A percentile compares a stretch with the other conserved stretches of the same genome.
These are phyloP conservation scores for Aegotheles bennettii DNA, from an alignment of 2,113 vertebrate genomes.

Conservation along the genomic window DNA sequence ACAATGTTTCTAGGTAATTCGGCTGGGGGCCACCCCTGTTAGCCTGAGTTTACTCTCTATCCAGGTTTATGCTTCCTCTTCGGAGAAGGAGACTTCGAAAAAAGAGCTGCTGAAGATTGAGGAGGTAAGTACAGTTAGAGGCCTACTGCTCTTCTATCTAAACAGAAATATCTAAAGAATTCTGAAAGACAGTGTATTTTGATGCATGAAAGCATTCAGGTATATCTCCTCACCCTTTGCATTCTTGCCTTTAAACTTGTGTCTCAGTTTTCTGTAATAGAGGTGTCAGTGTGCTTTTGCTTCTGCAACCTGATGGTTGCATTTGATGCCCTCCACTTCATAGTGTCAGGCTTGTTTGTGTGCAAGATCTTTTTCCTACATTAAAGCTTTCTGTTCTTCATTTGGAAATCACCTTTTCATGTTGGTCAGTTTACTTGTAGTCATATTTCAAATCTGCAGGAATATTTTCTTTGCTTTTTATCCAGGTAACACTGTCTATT, in stretches of 20 bases:
- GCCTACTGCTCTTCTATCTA: neutral
- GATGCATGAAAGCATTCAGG: neutral
- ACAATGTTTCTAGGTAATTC: conserved; percentile 73
- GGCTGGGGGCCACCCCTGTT: conserved; percentile 71
- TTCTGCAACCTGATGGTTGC: neutral
- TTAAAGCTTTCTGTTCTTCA: neutral
- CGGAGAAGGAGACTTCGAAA: conserved; percentile 72
- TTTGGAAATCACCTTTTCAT: neutral
- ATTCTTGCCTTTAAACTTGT: neutral
- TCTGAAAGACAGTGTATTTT: neutral
- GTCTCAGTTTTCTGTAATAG: neutral
- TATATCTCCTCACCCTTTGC: neutral
- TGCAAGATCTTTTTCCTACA: neutral
- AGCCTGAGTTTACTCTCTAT: conserved; percentile 72
- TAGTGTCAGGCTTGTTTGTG: neutral
- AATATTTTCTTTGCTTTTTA: neutral
- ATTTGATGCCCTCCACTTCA: neutral
- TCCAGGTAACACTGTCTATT: neutral
- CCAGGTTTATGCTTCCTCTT: conserved; percentile 77
- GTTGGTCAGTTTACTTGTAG: neutral
- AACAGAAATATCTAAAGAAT: neutral
- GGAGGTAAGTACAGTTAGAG: conserved; percentile 74
- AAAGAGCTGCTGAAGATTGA: conserved; percentile 74
- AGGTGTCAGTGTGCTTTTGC: neutral
- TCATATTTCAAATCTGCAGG: neutral